These are phyloP conservation scores for Tenrec ecaudatus DNA, from an alignment of 2,113 vertebrate genomes.

Conservation along the genomic window DNA sequence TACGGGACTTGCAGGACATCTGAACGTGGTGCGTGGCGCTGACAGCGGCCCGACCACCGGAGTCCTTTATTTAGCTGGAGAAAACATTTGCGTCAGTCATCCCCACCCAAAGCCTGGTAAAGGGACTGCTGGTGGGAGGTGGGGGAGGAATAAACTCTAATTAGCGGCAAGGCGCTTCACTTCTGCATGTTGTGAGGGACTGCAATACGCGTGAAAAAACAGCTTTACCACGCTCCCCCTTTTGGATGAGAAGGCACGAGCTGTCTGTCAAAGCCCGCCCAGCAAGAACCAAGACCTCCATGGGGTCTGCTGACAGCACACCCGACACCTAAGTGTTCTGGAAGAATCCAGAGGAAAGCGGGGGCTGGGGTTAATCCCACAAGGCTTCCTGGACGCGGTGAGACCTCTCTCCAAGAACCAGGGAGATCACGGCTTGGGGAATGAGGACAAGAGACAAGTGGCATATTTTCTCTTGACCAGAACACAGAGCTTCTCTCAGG, in stretches of 20 bases:
- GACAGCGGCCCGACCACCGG: not conserved
- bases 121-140: not conserved
- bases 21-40: not conserved
- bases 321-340: not conserved
- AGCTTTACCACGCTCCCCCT: not conserved
- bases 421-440: not conserved
- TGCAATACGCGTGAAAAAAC: not conserved
- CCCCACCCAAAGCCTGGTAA: not conserved
- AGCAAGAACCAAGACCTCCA: no score
- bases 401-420: constrained; percentile 32
- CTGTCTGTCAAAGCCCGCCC: not conserved
- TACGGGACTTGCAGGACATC: constrained; percentile 42
- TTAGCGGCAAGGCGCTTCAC: not conserved
- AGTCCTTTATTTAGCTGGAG: constrained; percentile 18
- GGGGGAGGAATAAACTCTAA: not conserved
- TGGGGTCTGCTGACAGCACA: not conserved
- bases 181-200: not conserved
- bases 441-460: not conserved
- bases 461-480: not conserved
- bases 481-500: not conserved
- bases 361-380: not conserved
- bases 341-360: not conserved
- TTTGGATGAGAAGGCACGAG: not conserved
- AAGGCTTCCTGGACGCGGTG: not conserved
- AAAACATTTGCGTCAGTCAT: constrained; percentile 30